Evolutionary conservation across 2,888 invertebrate species (phyloP).

Genomic region (Cheilosia impressa): DNA sequence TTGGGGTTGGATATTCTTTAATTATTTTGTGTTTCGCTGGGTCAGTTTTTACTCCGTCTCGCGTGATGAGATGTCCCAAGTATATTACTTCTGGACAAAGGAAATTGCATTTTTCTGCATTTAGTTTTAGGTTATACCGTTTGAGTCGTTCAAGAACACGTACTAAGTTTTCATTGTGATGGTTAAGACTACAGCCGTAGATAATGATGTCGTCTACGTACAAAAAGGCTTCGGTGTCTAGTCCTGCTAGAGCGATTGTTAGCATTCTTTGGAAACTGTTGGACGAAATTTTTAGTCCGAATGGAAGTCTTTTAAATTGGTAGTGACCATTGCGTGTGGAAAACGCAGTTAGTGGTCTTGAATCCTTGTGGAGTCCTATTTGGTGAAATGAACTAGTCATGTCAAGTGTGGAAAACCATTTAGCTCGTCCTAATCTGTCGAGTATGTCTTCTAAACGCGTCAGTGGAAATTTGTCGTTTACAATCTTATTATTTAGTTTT

Average conservation of each 20-base stretch:
- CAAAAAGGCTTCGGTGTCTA: slow-evolving; percentile 61
- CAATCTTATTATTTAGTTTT: slow-evolving; percentile 52
- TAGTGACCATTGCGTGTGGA: slow-evolving; percentile 59
- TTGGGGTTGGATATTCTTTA: slow-evolving; percentile 74
- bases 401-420: slow-evolving; percentile 62
- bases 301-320: slow-evolving; percentile 70
- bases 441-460: slow-evolving; percentile 52
- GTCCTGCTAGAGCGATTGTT: slow-evolving; percentile 61
- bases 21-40: slow-evolving; percentile 73
- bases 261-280: slow-evolving; percentile 73
- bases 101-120: slow-evolving; percentile 59
- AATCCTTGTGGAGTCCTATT: slow-evolving; percentile 45
- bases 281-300: slow-evolving; percentile 68
- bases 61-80: slow-evolving; percentile 70
- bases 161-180: slow-evolving; percentile 66
- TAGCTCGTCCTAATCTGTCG: slow-evolving; percentile 57
- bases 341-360: slow-evolving; percentile 66
- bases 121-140: slow-evolving; percentile 60
- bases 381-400: slow-evolving; percentile 66
- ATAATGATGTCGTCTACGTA: too few species aligned
- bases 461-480: slow-evolving; percentile 59
- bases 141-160: slow-evolving; percentile 47
- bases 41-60: slow-evolving; percentile 72
- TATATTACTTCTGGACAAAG: slow-evolving; percentile 70
- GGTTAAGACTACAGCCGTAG: slow-evolving; percentile 54